Evolutionary conservation across 2,113 vertebrate species (phyloP), one percentile per base, ranked within the genome.

Genomic region (Seriola dumerili): DNA sequence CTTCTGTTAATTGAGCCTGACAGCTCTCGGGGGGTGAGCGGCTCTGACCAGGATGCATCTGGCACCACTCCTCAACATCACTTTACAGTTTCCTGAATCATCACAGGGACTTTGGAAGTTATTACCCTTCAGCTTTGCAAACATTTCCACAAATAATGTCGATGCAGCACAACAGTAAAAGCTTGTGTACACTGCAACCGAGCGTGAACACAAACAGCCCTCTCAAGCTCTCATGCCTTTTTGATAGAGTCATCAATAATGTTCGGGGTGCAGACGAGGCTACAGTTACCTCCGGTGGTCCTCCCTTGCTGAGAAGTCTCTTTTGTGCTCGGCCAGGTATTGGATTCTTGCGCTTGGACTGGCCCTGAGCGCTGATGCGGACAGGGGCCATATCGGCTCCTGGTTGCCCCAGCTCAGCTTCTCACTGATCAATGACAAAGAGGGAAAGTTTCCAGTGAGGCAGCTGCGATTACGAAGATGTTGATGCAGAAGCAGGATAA

Each of bases 401-500:
- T 94, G 94, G 83, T 90, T 88, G 16, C 94, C 92, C 93, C 94
- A 93, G 14, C 14, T 90, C 88, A 94, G 78, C 61, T 76, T 90
- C 77, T 87, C 80, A 62, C 87, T 93, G 70, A 73, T 78, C 75
- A 2, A 86, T 34, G 50, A 42, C 3, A 78, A 12, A 59, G 19
- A 78, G 12, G 46, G 1, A 77, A 57, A 74, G 50, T 54, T 72
- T 75, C 12, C 55, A 75, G 54, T 54, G 2, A 79, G 54, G n/a
- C 5, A 75, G 21, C 19, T 25, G 74, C 7, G 29, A 2, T n/a
- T 10, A 68, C 55, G 44, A 40, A 19, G 36, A 55, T 12, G 25
- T 66, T 19, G 32, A 6, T 8, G n/a, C 7, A 59, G 63, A 52
- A 29, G 62, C 19, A 59, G 36, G 59, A 34, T 3, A 59, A 78